Conservation (phyloP, 1,140 invertebrate genomes). For the Psilanteris sp. region DNA sequence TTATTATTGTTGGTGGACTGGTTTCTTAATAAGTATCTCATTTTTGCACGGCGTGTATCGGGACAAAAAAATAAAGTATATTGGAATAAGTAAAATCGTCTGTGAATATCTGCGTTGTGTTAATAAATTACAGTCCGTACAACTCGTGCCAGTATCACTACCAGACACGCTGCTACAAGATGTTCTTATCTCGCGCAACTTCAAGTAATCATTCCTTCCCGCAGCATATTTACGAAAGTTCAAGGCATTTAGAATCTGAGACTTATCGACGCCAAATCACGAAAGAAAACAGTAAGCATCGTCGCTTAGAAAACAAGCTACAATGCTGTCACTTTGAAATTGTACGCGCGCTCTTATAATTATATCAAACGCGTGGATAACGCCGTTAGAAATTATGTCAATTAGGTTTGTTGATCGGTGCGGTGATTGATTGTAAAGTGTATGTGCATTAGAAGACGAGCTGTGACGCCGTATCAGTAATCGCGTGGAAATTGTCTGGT, state of each 20-base stretch:
- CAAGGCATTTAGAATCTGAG: slow-evolving; percentile 64
- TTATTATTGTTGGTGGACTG: too few species aligned
- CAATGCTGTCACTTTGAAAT: slow-evolving; percentile 22
- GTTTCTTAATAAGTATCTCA: slow-evolving; percentile 50
- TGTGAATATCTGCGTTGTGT: slow-evolving; percentile 59
- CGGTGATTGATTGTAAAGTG: not conserved
- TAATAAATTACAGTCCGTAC: slow-evolving; percentile 65
- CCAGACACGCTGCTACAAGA: slow-evolving; percentile 64
- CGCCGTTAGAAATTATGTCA: too few species aligned
- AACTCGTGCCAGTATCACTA: slow-evolving; percentile 60
- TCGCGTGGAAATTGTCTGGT: slow-evolving; percentile 18
- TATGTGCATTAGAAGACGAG: slow-evolving; percentile 38
- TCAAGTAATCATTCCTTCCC: slow-evolving; percentile 64
- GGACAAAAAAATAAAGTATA: slow-evolving; percentile 57
- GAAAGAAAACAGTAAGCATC: slow-evolving; percentile 18
- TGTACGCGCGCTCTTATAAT: too few species aligned
- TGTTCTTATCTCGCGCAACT: slow-evolving; percentile 65
- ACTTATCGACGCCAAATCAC: slow-evolving; percentile 66
- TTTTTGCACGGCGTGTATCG: too few species aligned
- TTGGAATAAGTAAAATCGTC: slow-evolving; percentile 55
- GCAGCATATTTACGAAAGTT: slow-evolving; percentile 63
- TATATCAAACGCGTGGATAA: too few species aligned
- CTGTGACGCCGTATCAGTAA: too few species aligned
- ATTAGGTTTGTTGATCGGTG: slow-evolving; percentile 17
- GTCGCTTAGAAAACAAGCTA: slow-evolving; percentile 44